Conservation (phyloP, 1,140 invertebrate species). For the Chlorops oryzae region DNA sequence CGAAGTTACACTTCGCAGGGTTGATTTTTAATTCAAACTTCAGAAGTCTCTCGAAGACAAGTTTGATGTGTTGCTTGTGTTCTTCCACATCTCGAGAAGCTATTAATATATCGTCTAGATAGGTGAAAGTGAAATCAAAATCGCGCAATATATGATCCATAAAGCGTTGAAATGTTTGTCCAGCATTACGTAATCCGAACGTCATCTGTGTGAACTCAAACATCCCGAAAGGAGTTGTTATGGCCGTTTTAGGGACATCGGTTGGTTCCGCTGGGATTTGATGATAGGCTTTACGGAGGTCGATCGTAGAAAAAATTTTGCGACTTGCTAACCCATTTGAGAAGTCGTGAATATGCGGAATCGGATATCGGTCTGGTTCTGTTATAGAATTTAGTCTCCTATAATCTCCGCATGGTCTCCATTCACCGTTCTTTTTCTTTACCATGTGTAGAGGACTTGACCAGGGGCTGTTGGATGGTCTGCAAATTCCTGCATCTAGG, state of each 20-base stretch:
- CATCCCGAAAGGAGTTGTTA: constrained; percentile 42
- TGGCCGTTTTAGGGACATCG: constrained; percentile 42
- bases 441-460: constrained; percentile 47
- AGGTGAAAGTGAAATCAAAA: constrained; percentile 36
- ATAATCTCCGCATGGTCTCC: constrained; percentile 48
- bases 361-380: constrained; percentile 1
- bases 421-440: constrained; percentile 34
- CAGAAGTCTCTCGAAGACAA: constrained; percentile 21
- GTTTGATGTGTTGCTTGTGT: constrained; percentile 27
- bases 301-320: too few species aligned
- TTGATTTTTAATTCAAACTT: constrained; percentile 30
- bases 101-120: constrained; percentile 52
- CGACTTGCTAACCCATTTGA: background rate
- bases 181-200: constrained; percentile 40
- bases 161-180: constrained; percentile 50
- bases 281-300: constrained; percentile 45
- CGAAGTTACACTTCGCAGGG: constrained; percentile 28
- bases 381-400: constrained; percentile 47
- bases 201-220: constrained; percentile 45
- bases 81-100: constrained; percentile 31
- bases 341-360: constrained; percentile 7
- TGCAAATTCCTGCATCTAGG: constrained; percentile 28
- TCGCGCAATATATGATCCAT: constrained; percentile 48
- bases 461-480: constrained; percentile 45
- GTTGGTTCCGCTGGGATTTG: constrained; percentile 41